Percentiles rank a stretch among this genome's conserved stretches.
phyloP scores from a whole-genome alignment of 1,140 invertebrate genomes.

The Brachionus rotundiformis region DNA sequence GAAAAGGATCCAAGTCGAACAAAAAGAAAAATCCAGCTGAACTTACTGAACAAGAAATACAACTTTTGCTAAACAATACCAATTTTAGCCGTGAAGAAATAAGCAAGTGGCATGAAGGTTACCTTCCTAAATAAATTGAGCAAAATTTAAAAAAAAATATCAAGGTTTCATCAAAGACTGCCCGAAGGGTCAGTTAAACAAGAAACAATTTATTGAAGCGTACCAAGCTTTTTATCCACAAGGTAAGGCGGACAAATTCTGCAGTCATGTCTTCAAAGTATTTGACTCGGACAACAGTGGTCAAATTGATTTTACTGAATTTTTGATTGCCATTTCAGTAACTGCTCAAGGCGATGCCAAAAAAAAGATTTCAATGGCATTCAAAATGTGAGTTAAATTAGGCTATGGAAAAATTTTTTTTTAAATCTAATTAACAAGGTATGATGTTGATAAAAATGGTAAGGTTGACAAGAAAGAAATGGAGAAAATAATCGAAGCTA shows the following conservation, averaged over 20 bases:
- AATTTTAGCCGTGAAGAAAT: slow-evolving; percentile 64
- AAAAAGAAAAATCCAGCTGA: slow-evolving; percentile 33
- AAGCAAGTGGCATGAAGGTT: slow-evolving; percentile 64
- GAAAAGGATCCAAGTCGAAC: not conserved
- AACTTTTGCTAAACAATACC: slow-evolving; percentile 63
- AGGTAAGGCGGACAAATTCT: slow-evolving; percentile 49
- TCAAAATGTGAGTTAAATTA: slow-evolving; percentile 9
- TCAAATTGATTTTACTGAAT: slow-evolving; percentile 49
- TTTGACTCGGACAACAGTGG: slow-evolving; percentile 47
- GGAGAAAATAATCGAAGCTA: slow-evolving; percentile 49
- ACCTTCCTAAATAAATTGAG: not conserved
- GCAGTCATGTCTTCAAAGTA: slow-evolving; percentile 45
- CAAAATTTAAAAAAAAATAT: not conserved
- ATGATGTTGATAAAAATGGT: slow-evolving; percentile 48
- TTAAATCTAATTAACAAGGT: no score
- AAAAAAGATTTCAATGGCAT: slow-evolving; percentile 34
- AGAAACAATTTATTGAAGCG: slow-evolving; percentile 50
- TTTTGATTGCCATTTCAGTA: slow-evolving; percentile 45
- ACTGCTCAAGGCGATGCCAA: slow-evolving; percentile 40
- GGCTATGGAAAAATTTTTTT: no score
- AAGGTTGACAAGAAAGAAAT: slow-evolving; percentile 52
- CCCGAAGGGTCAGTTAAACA: slow-evolving; percentile 52
- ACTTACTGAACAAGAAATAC: slow-evolving; percentile 59
- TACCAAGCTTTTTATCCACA: slow-evolving; percentile 43
- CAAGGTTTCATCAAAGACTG: slow-evolving; percentile 48